phyloP scores from a whole-genome alignment of 1,140 invertebrate genomes.

The Vanessa tameamea region DNA sequence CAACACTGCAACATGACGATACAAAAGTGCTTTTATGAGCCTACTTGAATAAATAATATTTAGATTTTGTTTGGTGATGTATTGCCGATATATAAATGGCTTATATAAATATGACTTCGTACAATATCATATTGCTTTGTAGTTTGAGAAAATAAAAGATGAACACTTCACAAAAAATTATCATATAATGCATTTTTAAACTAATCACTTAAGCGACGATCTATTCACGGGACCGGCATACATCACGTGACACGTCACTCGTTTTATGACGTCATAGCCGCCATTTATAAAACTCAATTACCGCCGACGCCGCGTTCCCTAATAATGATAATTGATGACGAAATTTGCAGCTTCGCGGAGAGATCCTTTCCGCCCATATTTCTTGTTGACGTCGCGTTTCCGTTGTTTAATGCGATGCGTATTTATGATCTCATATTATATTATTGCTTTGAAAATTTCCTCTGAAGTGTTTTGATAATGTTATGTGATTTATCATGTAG shows the following conservation, averaged over 20 bases:
- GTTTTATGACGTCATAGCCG: slow-evolving; percentile 14
- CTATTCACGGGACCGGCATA: neutral
- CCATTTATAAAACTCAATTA: slow-evolving; percentile 73
- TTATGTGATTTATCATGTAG: neutral
- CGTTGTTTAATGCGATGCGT: slow-evolving; percentile 46
- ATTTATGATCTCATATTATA: neutral
- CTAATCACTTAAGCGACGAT: slow-evolving; percentile 4
- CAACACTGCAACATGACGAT: too few species aligned
- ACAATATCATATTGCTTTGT: neutral
- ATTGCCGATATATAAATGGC: too few species aligned
- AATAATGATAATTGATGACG: slow-evolving; percentile 80
- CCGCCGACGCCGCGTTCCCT: slow-evolving; percentile 57
- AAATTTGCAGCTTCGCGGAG: slow-evolving; percentile 77
- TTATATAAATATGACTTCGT: too few species aligned
- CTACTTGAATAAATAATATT: too few species aligned
- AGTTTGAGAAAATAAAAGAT: neutral
- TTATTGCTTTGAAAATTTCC: neutral
- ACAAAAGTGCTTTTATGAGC: too few species aligned
- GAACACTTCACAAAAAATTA: neutral
- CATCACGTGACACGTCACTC: neutral
- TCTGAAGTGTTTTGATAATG: neutral
- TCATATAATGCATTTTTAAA: neutral
- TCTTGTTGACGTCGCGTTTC: slow-evolving; percentile 58
- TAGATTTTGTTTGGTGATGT: too few species aligned
- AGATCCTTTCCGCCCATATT: slow-evolving; percentile 69